Percentiles rank a stretch among this genome's conserved stretches.
phyloP scores from a whole-genome alignment of 2,113 vertebrate species.

The Puma concolor region DNA sequence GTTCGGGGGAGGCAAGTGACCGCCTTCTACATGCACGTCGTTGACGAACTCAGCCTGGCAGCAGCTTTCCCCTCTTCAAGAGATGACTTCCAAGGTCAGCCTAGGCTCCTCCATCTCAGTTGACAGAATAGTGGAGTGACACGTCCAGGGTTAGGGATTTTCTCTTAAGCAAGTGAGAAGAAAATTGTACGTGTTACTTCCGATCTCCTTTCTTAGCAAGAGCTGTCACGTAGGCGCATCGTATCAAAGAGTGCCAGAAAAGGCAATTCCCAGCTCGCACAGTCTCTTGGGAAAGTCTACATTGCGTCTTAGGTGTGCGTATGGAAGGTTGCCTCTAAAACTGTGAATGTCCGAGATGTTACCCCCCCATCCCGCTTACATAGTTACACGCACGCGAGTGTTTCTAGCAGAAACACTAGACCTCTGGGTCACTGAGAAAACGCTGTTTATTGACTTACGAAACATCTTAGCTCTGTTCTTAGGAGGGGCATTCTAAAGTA shows the following conservation, averaged over 20 bases:
- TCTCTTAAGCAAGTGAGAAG: background rate
- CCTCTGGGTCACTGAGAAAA: background rate
- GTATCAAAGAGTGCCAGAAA: background rate
- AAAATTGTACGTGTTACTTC: background rate
- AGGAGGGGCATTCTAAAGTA: background rate
- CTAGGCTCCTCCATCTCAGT: background rate
- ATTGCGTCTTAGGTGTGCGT: background rate
- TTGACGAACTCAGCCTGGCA: background rate
- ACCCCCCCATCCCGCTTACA: background rate
- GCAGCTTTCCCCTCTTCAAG: fast-evolving
- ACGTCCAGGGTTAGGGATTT: background rate
- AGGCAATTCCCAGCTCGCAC: background rate
- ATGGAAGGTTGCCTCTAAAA: background rate
- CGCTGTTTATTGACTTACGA: background rate
- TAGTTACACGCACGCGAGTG: background rate
- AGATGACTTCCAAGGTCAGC: background rate
- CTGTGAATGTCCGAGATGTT: background rate
- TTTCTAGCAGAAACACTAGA: background rate
- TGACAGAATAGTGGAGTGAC: background rate
- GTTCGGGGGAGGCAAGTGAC: too few relatives aligned
- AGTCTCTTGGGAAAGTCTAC: background rate
- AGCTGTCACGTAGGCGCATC: background rate
- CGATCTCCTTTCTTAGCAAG: background rate
- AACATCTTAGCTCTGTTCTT: background rate
- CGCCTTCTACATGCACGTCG: fast-evolving